Evolutionary conservation across 2,113 vertebrate species (phyloP).

Genomic region (Sinocyclocheilus anophthalmus): DNA sequence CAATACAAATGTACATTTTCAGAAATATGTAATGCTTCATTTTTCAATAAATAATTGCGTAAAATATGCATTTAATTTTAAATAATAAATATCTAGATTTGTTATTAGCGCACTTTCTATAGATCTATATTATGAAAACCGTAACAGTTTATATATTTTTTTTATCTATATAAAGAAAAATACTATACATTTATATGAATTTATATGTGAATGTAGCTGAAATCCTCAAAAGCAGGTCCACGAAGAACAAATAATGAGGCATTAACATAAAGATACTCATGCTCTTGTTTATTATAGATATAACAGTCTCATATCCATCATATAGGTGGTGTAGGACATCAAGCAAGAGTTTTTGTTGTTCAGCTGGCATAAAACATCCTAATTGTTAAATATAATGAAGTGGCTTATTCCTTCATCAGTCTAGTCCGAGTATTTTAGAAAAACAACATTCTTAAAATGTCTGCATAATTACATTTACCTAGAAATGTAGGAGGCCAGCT

Average conservation of each 20-base stretch:
- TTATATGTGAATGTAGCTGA: not conserved
- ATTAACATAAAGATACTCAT: constrained; percentile 50
- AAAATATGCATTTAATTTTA: not conserved
- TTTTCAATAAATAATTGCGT: not conserved
- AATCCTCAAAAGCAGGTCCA: not conserved
- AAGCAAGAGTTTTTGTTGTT: not conserved
- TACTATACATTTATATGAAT: constrained; percentile 2
- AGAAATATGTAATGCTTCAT: no score
- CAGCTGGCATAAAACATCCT: not conserved
- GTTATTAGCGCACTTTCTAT: not conserved
- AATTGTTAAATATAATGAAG: not conserved
- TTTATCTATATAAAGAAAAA: not conserved
- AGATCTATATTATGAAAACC: not conserved
- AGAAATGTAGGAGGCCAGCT: not conserved
- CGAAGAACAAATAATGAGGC: constrained; percentile 58
- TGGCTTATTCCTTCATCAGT: not conserved
- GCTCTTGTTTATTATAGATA: constrained; percentile 73
- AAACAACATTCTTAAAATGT: not conserved
- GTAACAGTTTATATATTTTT: no score
- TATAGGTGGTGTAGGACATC: not conserved
- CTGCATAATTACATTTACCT: constrained; percentile 7
- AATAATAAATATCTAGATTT: no score
- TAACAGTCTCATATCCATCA: constrained; percentile 58
- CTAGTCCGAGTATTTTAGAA: not conserved
- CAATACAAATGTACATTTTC: no score